phyloP scores from a whole-genome alignment of 1,140 invertebrate species.

The Drosophila punjabiensis region DNA sequence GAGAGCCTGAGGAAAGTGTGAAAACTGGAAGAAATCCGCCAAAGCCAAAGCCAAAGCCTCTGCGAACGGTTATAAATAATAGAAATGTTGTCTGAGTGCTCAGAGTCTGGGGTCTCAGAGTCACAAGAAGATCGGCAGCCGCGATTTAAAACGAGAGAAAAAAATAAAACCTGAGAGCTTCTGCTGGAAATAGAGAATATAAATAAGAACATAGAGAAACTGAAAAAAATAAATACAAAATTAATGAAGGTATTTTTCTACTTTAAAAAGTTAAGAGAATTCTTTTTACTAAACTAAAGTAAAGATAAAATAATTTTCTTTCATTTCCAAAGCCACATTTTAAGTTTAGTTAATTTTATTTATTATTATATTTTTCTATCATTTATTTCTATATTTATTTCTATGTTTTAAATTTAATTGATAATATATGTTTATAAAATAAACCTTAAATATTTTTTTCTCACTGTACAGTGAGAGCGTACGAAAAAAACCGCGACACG shows the following conservation, averaged over 20 bases:
- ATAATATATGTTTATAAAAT: background rate
- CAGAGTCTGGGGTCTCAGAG: slow-evolving; percentile 11
- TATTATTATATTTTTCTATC: no score
- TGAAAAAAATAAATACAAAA: background rate
- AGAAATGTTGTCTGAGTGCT: slow-evolving; percentile 68
- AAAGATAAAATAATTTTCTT: background rate
- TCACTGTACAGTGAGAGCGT: slow-evolving; percentile 30
- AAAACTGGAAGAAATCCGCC: slow-evolving; percentile 68
- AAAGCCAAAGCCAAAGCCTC: background rate
- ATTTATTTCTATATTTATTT: no score
- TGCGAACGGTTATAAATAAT: slow-evolving; percentile 72
- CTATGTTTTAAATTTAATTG: background rate
- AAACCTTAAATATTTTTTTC: background rate
- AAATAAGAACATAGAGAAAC: slow-evolving; percentile 56
- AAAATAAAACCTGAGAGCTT: slow-evolving; percentile 34
- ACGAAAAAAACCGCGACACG: slow-evolving; percentile 41
- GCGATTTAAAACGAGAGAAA: slow-evolving; percentile 37
- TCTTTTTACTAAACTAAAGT: background rate
- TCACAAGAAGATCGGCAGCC: slow-evolving; percentile 51
- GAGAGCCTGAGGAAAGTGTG: slow-evolving; percentile 69
- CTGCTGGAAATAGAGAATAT: slow-evolving; percentile 67
- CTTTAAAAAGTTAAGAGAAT: fast-evolving
- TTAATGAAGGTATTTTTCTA: background rate
- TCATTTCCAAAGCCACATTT: background rate
- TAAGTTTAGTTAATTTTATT: background rate